Conservation (phyloP, 2,113 vertebrate genomes). For the Rhynchomys soricoides region DNA sequence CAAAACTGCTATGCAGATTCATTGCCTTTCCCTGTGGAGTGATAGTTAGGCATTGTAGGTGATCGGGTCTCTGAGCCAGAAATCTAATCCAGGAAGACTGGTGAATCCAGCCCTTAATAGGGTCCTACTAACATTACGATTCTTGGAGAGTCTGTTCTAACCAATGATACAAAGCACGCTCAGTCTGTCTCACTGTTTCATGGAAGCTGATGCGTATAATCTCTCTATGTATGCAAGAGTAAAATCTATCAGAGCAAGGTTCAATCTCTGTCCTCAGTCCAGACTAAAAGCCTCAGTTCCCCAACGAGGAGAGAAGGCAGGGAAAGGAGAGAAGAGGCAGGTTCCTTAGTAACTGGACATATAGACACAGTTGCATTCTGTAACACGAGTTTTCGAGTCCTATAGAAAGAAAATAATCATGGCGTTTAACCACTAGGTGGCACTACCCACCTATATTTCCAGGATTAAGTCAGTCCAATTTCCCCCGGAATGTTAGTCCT, state of each 20-base stretch:
- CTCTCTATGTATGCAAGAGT: not conserved
- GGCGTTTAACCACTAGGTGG: constrained; percentile 42
- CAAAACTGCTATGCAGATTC: not conserved
- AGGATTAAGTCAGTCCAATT: not conserved
- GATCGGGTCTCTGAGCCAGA: not conserved
- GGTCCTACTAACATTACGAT: not conserved
- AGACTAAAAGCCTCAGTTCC: not conserved
- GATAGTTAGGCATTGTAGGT: not conserved
- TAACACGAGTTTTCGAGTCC: fast-evolving
- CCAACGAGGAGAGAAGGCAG: not conserved
- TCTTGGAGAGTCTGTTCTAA: not conserved
- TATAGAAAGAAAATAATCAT: not conserved
- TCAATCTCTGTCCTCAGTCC: not conserved
- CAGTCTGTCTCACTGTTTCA: not conserved
- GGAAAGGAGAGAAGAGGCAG: not conserved
- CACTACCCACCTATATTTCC: not conserved
- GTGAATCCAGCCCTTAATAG: not conserved
- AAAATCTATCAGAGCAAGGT: not conserved
- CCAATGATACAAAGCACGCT: too few species aligned
- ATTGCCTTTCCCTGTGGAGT: not conserved
- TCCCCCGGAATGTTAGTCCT: not conserved
- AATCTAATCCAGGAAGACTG: not conserved
- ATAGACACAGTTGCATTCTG: fast-evolving
- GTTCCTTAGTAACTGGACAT: not conserved
- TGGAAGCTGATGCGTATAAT: not conserved